Base-by-base conservation (phyloP, 2,888 invertebrate species). In the Volucella zonaria region DNA sequence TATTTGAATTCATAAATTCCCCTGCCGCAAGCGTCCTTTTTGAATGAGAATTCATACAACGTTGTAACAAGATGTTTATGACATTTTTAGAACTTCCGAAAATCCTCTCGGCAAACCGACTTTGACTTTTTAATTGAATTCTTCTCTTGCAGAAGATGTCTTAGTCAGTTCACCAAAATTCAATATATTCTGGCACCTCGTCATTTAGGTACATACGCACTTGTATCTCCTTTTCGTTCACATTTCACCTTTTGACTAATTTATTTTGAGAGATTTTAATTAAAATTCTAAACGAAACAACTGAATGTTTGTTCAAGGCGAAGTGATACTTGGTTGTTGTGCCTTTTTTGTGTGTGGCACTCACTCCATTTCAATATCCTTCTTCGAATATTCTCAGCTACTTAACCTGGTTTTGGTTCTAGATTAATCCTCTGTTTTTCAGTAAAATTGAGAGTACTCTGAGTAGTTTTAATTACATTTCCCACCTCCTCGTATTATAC, bases 391-490 rank as follows among this genome's bases (percentile, higher is more conserved):
- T 58, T 51, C 58, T 15, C 43, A 56, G 49, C 51, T 56, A 66
- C 66, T 75, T 58, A 66, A 66, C 49, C 75, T 51, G 42, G 31
- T 64, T 64, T 45, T 56, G 64, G 64, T 64, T 14, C 40, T 47
- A 45, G 47, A 56, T 47, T 43, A 66, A 23, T 14, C 15, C 23
- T 12, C 1, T 14, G 31, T 47, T 40, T 12, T 15, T 15, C 15
- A 31, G 8, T 3, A 0, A 31, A 6, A 31, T 52, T 51, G 6
- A 38, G 31, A 61, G 45, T 38, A 31, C 47, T 54, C 15, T 56
- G 47, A 56, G 49, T 56, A 40, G 58, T 71, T 71, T 71, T 71
- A 71, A 71, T 71, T 71, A 78, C 58, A 66, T 47, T 45, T 56
- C 70, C 45, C 56, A 38, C 23, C 38, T 14, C 12, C 15, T 45